These are phyloP conservation scores for Nasonia vitripennis DNA, from an alignment of 1,140 invertebrate species.

Conservation along the genomic window DNA sequence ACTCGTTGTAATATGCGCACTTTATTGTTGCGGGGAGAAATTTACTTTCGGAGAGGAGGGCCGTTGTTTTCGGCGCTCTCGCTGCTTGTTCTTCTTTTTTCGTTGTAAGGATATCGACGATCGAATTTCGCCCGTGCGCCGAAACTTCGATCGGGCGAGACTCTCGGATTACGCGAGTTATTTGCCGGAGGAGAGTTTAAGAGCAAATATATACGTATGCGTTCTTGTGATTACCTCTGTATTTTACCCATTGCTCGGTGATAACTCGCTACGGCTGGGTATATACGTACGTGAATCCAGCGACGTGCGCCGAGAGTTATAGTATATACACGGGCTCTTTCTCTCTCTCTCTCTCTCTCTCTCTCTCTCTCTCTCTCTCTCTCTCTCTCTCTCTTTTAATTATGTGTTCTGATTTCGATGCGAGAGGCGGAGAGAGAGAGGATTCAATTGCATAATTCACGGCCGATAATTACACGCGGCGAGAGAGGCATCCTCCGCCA, in stretches of 20 bases:
- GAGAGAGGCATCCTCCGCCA: too few species aligned
- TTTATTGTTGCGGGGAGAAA: not conserved
- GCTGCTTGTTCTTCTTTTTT: too few species aligned
- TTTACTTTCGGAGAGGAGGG: not conserved
- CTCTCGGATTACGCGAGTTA: too few species aligned
- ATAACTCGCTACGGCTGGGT: not conserved
- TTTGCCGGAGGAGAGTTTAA: too few species aligned
- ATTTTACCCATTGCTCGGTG: not conserved
- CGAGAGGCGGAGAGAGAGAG: not conserved
- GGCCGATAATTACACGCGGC: not conserved
- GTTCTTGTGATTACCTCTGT: not conserved
- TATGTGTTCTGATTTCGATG: not conserved
- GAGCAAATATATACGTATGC: too few species aligned
- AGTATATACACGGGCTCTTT: not conserved
- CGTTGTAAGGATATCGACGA: not conserved
- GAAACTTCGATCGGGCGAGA: too few species aligned
- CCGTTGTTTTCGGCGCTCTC: not conserved
- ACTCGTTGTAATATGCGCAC: conserved; percentile 4
- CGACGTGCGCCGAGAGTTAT: not conserved
- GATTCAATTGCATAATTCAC: conserved; percentile 1
- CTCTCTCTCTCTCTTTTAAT: not conserved
- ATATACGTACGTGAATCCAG: not conserved
- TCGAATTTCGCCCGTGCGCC: not conserved
- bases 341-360: too few species aligned
- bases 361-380: too few species aligned